Evolutionary conservation across 37 sponge, comb jelly and placozoan species (phyloP).

Genomic region (Diacarnus erythraeanus): DNA sequence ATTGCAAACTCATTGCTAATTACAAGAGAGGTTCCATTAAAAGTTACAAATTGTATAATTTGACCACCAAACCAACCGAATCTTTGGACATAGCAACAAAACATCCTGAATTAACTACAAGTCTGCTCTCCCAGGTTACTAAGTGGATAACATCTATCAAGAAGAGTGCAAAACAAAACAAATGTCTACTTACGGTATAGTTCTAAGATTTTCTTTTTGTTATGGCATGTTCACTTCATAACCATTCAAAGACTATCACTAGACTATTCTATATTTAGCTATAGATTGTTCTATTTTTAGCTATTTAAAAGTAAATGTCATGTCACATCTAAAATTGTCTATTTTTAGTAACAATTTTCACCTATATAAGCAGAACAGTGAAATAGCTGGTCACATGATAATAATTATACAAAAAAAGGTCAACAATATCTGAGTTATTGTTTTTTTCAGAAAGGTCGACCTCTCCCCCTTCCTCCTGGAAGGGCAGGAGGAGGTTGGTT

Average conservation of each 20-base stretch:
- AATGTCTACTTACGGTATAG: too few species aligned
- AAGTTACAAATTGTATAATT: conserved; percentile 15
- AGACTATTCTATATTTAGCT: too few species aligned
- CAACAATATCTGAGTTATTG: too few species aligned
- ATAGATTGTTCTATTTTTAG: too few species aligned
- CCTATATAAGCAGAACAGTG: too few species aligned
- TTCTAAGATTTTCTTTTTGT: neutral
- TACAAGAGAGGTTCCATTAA: conserved; percentile 7
- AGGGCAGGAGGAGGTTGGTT: conserved; percentile 27
- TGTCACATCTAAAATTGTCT: too few species aligned
- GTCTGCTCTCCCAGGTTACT: conserved; percentile 5
- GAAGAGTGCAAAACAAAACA: conserved; percentile 20
- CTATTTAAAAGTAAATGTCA: too few species aligned
- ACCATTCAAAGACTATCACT: too few species aligned
- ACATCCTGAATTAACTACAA: neutral
- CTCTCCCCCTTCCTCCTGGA: conserved; percentile 33
- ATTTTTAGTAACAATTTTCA: too few species aligned
- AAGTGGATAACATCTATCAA: conserved; percentile 21
- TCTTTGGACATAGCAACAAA: neutral
- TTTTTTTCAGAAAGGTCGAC: neutral
- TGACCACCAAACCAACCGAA: neutral
- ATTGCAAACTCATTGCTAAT: conserved; percentile 37
- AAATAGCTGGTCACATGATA: too few species aligned
- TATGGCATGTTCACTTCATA: too few species aligned
- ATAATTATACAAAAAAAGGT: too few species aligned